Conservation (phyloP, 2,888 invertebrate species). For the Tenthredo scrophulariae region DNA sequence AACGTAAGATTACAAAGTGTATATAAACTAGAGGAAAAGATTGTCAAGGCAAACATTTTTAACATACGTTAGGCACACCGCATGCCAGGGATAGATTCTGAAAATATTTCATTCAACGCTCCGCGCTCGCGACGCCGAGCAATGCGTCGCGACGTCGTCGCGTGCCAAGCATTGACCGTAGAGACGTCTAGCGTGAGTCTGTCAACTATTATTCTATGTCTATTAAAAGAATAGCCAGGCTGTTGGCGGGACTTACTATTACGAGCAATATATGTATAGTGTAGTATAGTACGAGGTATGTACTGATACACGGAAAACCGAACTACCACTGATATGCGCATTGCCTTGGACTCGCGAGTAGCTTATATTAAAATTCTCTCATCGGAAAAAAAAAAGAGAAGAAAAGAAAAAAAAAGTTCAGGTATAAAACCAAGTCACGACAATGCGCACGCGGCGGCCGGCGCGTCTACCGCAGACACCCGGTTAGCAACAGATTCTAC, state of each 20-base stretch:
- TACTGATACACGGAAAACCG: not conserved
- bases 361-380: not conserved
- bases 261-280: constrained; percentile 24
- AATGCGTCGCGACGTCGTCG: constrained; percentile 59
- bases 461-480: constrained; percentile 58
- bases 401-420: not conserved
- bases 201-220: constrained; percentile 66
- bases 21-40: not conserved
- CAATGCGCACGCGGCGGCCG: constrained; percentile 53
- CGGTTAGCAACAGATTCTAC: constrained; percentile 75
- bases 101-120: constrained; percentile 68
- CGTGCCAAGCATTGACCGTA: constrained; percentile 69
- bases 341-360: not conserved
- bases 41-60: constrained; percentile 34
- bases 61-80: constrained; percentile 33
- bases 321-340: not conserved
- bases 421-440: constrained; percentile 54
- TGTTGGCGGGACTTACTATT: constrained; percentile 57
- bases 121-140: constrained; percentile 11
- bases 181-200: constrained; percentile 68
- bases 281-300: not conserved
- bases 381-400: not conserved
- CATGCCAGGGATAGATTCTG: constrained; percentile 53
- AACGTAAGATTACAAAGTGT: constrained; percentile 5
- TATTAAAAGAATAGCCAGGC: constrained; percentile 67